phyloP scores from a whole-genome alignment of 2,797 vertebrate genomes.

The Sebastes taczanowskii region DNA sequence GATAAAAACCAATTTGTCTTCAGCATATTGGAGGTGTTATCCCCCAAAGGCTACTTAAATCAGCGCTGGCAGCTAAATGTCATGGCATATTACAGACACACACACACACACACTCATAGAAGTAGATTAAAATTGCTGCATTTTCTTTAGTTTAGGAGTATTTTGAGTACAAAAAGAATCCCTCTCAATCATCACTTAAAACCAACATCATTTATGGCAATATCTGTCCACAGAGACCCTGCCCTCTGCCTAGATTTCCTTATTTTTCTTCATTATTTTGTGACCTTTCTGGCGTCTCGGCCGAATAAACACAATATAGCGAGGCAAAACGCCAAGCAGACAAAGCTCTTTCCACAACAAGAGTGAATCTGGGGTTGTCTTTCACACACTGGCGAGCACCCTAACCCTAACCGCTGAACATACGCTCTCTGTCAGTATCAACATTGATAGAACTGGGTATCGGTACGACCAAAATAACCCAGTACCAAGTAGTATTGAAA shows the following conservation, averaged over 20 bases:
- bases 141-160: background rate
- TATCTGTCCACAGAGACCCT: background rate
- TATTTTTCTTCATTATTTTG: background rate
- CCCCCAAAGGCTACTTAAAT: background rate
- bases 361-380: background rate
- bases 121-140: background rate
- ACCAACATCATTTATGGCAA: background rate
- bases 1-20: conserved; percentile 11
- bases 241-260: background rate
- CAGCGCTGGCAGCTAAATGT: background rate
- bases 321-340: background rate
- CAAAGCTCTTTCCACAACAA: background rate
- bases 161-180: background rate
- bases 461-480: too few relatives aligned
- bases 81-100: background rate
- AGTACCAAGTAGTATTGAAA: too few relatives aligned
- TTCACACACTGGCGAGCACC: background rate
- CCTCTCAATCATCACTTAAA: background rate
- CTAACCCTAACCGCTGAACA: background rate
- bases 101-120: too few relatives aligned
- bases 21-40: background rate
- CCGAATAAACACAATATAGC: background rate
- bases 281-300: too few relatives aligned
- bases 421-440: too few relatives aligned
- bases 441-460: too few relatives aligned